Percentiles rank a stretch among this genome's conserved stretches.
phyloP scores from a whole-genome alignment of 2,888 invertebrate species.

The Mactromeris polynyma region DNA sequence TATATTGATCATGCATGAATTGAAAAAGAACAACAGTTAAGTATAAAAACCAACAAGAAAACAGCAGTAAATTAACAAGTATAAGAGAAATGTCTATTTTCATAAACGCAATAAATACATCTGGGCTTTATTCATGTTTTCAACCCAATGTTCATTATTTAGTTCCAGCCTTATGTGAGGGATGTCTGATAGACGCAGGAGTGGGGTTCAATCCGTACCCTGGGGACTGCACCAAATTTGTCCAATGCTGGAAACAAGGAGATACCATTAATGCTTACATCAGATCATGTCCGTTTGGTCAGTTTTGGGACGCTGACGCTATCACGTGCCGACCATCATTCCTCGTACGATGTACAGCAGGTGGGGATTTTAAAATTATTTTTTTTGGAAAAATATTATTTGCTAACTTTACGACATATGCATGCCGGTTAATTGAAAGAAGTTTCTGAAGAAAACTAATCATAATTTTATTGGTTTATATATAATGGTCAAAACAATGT shows the following conservation, averaged over 20 bases:
- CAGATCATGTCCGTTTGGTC: conserved; percentile 78
- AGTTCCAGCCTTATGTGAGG: conserved; percentile 73
- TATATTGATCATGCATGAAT: no score
- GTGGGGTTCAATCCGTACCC: conserved; percentile 80
- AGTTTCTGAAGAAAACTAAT: no score
- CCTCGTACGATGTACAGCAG: conserved; percentile 76
- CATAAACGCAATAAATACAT: no score
- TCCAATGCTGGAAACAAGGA: conserved; percentile 77
- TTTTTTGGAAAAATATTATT: not conserved
- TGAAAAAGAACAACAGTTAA: no score
- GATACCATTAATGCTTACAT: conserved; percentile 61
- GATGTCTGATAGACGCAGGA: conserved; percentile 77
- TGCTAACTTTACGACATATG: no score
- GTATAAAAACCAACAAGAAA: no score
- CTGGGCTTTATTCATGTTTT: no score
- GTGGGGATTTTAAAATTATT: conserved; percentile 50
- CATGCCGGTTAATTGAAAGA: no score
- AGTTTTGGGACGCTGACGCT: conserved; percentile 80
- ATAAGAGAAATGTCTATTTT: no score
- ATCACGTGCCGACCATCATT: conserved; percentile 79
- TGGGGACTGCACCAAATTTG: conserved; percentile 80
- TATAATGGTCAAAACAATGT: no score
- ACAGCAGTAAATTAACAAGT: no score
- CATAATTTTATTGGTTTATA: no score
- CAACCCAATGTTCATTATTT: not conserved